Percentiles rank a stretch among this genome's conserved stretches.
Evolutionary conservation across 35 echinoderm and acorn worm species (phyloP).

Genomic region (Chiridota heheva): DNA sequence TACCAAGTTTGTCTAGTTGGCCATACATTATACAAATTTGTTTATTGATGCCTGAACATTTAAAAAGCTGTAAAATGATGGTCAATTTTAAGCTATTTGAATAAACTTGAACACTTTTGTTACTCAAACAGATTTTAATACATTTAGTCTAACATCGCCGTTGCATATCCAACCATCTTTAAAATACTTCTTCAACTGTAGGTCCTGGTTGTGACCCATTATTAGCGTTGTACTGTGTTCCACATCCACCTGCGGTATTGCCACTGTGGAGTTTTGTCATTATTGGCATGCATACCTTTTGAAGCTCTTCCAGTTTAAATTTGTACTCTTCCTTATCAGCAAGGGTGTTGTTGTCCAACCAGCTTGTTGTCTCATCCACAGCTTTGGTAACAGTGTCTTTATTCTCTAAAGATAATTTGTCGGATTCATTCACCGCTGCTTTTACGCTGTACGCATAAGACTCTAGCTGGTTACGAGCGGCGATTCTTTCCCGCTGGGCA

Average conservation of each 20-base stretch:
- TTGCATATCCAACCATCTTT: no score
- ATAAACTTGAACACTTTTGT: no score
- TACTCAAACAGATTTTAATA: no score
- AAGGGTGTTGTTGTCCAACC: slow-evolving; percentile 82
- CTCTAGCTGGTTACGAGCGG: slow-evolving; percentile 79
- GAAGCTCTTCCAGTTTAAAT: slow-evolving; percentile 81
- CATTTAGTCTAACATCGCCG: no score
- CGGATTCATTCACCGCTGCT: slow-evolving; percentile 68
- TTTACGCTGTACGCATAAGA: slow-evolving; percentile 84
- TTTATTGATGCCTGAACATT: no score
- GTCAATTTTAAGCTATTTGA: no score
- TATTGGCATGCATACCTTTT: slow-evolving; percentile 82
- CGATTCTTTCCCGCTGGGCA: slow-evolving; percentile 52
- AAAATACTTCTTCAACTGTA: slow-evolving; percentile 81
- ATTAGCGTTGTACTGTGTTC: no score
- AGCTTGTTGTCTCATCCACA: slow-evolving; percentile 64
- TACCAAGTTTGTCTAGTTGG: no score
- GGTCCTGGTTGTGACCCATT: slow-evolving; percentile 39
- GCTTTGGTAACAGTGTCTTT: slow-evolving; percentile 67
- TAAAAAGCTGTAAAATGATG: no score
- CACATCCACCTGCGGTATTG: neutral
- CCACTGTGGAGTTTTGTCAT: slow-evolving; percentile 85
- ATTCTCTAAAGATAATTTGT: slow-evolving; percentile 52
- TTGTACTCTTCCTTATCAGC: slow-evolving; percentile 85
- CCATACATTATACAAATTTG: no score